phyloP scores from a whole-genome alignment of 2,797 vertebrate species.

The Podarcis siculus region DNA sequence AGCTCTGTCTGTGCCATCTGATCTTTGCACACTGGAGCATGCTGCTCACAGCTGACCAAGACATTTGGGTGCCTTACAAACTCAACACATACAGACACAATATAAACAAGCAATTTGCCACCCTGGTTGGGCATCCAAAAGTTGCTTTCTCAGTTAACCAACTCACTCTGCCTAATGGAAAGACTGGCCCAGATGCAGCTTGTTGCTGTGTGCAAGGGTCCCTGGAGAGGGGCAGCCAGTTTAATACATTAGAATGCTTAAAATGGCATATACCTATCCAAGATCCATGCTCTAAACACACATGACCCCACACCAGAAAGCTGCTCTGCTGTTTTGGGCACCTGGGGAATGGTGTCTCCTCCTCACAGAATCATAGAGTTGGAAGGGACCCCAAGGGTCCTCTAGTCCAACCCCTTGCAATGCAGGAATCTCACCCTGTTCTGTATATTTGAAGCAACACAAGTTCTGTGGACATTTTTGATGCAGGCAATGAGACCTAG shows the following conservation, averaged over 20 bases:
- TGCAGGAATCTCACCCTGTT: not conserved
- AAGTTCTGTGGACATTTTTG: constrained; percentile 24
- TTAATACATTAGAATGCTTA: not conserved
- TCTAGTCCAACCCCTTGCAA: too few relatives aligned
- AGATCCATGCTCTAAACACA: not conserved
- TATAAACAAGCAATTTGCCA: rapidly evolving
- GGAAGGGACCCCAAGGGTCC: too few relatives aligned
- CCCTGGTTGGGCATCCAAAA: not conserved
- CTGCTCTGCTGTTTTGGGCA: not conserved
- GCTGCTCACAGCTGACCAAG: not conserved
- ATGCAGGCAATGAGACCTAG: not conserved
- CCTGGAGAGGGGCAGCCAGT: not conserved
- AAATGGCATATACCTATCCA: not conserved
- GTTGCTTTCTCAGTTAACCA: not conserved
- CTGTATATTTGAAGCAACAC: not conserved
- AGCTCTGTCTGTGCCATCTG: not conserved
- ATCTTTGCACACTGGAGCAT: not conserved
- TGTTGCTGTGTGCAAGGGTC: not conserved
- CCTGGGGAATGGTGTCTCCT: not conserved
- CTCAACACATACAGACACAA: not conserved
- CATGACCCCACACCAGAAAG: not conserved
- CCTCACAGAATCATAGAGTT: too few relatives aligned
- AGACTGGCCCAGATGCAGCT: not conserved
- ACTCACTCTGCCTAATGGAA: not conserved
- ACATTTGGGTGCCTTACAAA: not conserved